phyloP scores from a whole-genome alignment of 2,797 vertebrate genomes.

The Echiichthys vipera region DNA sequence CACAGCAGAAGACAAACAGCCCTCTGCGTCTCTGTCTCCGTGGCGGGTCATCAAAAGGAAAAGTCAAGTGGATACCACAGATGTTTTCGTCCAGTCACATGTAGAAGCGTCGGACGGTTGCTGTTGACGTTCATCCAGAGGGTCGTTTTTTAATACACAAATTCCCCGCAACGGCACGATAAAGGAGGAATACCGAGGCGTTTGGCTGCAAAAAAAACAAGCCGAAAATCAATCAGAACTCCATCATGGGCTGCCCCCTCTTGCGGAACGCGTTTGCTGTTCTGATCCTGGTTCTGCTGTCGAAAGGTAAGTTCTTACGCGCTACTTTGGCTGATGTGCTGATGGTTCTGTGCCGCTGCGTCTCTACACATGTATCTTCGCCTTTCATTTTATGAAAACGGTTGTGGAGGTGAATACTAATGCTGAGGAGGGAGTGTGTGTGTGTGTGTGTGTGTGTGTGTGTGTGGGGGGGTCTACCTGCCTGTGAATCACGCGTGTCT shows the following conservation, averaged over 20 bases:
- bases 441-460: too few species aligned
- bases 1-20: conserved; percentile 56
- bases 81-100: conserved; percentile 65
- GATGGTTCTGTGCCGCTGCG: conserved; percentile 43
- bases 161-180: conserved; percentile 35
- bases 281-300: conserved; percentile 80
- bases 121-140: conserved; percentile 54
- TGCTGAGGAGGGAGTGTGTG: conserved; percentile 52
- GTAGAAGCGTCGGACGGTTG: conserved; percentile 74
- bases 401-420: conserved; percentile 84
- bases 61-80: conserved; percentile 68
- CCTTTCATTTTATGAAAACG: conserved; percentile 67
- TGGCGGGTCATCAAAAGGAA: conserved; percentile 59
- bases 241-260: conserved; percentile 83
- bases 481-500: conserved; percentile 74
- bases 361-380: conserved; percentile 47
- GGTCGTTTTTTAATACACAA: conserved; percentile 32
- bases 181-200: conserved; percentile 74
- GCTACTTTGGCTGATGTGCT: conserved; percentile 56
- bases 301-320: conserved; percentile 82
- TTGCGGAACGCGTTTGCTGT: conserved; percentile 79
- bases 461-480: conserved; percentile 77
- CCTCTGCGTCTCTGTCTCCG: conserved; percentile 33
- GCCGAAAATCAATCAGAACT: conserved; percentile 73
- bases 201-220: conserved; percentile 57